Conservation (phyloP, 1,140 invertebrate species). For the Magallana gigas region DNA sequence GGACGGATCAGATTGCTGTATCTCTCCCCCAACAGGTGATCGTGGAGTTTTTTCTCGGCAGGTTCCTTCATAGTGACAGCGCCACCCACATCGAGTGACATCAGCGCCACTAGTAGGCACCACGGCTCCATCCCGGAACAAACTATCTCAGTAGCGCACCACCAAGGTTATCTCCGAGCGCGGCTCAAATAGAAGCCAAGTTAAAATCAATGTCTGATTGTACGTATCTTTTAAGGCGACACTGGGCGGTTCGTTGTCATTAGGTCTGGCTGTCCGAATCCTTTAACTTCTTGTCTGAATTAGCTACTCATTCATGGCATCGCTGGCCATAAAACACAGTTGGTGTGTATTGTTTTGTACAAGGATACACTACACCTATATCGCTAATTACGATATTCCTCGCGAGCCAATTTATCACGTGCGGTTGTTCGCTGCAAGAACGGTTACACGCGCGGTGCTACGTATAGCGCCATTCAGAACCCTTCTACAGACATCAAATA, state of each 20-base stretch:
- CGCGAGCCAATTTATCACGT: background rate
- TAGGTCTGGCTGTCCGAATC: too few species aligned
- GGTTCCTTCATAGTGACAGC: constrained; percentile 6
- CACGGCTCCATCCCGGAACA: background rate
- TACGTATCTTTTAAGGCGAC: background rate
- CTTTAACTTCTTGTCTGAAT: too few species aligned
- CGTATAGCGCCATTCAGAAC: background rate
- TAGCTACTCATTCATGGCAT: background rate
- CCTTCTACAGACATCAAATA: background rate
- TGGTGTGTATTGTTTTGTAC: constrained; percentile 7
- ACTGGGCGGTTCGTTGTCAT: background rate
- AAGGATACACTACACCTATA: background rate
- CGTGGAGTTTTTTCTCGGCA: constrained; percentile 46
- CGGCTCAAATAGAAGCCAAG: background rate
- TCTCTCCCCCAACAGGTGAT: background rate
- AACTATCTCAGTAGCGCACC: background rate
- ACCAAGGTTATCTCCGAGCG: background rate
- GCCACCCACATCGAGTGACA: background rate
- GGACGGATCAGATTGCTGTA: constrained; percentile 79
- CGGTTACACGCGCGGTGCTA: background rate
- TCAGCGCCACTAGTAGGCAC: background rate
- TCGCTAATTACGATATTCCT: constrained; percentile 2
- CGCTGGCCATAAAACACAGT: background rate
- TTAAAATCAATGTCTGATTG: constrained; percentile 21
- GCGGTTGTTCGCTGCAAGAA: background rate